Conservation (phyloP, 2,797 vertebrate genomes). For the Enteromius treurensis region DNA sequence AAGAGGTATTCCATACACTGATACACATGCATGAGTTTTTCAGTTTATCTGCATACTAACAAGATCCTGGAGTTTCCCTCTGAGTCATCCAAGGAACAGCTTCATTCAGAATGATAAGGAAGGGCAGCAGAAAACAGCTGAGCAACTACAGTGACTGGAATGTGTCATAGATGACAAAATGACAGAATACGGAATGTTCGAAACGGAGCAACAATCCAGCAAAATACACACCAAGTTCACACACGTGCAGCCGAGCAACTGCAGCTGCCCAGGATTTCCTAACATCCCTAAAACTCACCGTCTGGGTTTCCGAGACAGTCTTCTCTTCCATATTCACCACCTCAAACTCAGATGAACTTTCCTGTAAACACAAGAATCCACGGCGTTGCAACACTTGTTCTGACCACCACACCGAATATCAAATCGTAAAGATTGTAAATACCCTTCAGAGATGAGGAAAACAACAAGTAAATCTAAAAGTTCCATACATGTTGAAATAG, state of each 20-base stretch:
- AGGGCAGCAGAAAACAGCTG: constrained; percentile 51
- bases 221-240: constrained; percentile 1
- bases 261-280: constrained; percentile 43
- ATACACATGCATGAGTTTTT: constrained; percentile 55
- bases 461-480: not conserved
- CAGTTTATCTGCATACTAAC: constrained; percentile 65
- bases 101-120: constrained; percentile 67
- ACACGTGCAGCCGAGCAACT: constrained; percentile 40
- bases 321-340: constrained; percentile 80
- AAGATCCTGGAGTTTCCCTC: constrained; percentile 79
- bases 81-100: constrained; percentile 74
- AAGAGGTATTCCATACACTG: constrained; percentile 16
- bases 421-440: not conserved
- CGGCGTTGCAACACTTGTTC: constrained; percentile 15
- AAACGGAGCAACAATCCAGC: constrained; percentile 1
- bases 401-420: not conserved
- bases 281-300: constrained; percentile 68
- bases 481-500: not conserved
- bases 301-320: constrained; percentile 70
- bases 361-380: constrained; percentile 45
- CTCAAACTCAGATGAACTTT: constrained; percentile 85
- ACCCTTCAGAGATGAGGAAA: not conserved
- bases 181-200: constrained; percentile 5
- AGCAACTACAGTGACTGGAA: constrained; percentile 29
- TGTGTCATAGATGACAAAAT: constrained; percentile 11